Percentiles rank a stretch among this genome's conserved stretches.
Conservation (phyloP, 2,797 vertebrate species). For the Eidolon dupreanum region DNA sequence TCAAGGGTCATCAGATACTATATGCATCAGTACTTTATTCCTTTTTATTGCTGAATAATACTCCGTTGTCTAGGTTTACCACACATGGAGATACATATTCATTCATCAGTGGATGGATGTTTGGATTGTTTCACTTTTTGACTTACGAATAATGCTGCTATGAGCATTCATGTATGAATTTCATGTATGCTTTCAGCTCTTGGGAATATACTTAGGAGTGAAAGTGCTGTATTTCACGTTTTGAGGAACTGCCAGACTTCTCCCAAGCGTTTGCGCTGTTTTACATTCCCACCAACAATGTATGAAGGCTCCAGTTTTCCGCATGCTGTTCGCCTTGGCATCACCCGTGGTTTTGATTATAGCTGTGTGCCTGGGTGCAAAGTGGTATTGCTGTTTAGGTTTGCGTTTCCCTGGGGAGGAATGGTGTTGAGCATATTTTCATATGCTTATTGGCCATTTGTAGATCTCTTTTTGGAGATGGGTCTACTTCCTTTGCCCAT, state of each 20-base stretch:
- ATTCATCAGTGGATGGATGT: not conserved
- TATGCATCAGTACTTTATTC: not conserved
- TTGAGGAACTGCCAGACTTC: not conserved
- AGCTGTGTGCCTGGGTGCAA: not conserved
- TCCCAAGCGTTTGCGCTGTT: not conserved
- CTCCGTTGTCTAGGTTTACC: not conserved
- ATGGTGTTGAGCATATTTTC: not conserved
- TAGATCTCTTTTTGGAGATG: not conserved
- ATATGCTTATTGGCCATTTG: not conserved
- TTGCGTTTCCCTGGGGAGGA: not conserved
- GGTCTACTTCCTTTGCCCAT: not conserved
- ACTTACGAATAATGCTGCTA: not conserved
- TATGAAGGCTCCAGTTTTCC: not conserved
- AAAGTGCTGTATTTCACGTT: not conserved
- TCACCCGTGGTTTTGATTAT: not conserved
- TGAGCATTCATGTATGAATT: not conserved
- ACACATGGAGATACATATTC: not conserved
- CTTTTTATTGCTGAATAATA: not conserved
- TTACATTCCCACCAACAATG: not conserved
- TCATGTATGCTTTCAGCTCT: not conserved
- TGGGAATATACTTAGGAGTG: no score
- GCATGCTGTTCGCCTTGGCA: not conserved
- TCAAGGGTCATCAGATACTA: not conserved
- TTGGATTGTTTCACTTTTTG: not conserved
- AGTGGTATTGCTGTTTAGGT: not conserved